Percentiles rank a stretch among this genome's conserved stretches.
Conservation (phyloP, 2,888 invertebrate species). For the Prosopocoilus inquinatus region DNA sequence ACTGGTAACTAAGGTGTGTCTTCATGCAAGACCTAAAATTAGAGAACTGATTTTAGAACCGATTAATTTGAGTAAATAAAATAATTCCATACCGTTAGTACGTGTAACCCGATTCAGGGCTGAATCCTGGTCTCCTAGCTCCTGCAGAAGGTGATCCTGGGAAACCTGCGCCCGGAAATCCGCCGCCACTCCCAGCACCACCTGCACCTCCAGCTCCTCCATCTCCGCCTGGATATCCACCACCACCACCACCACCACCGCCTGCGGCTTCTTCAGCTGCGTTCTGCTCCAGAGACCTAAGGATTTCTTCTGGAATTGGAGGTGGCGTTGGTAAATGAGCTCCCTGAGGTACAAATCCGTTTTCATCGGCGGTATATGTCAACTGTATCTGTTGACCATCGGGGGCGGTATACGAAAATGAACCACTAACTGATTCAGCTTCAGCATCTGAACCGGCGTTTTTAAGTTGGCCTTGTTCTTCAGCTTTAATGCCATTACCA, state of each 20-base stretch:
- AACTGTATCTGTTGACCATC: conserved; percentile 62
- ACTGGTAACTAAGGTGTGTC: neutral
- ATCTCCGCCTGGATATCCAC: conserved; percentile 27
- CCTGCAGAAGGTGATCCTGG: conserved; percentile 37
- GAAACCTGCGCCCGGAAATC: conserved; percentile 30
- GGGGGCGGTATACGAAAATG: conserved; percentile 63
- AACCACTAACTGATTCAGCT: conserved; percentile 58
- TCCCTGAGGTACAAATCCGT: conserved; percentile 62
- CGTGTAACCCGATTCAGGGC: conserved; percentile 51
- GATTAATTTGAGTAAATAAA: neutral
- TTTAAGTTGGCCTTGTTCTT: conserved; percentile 62
- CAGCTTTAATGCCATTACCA: conserved; percentile 62
- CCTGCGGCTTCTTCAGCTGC: conserved; percentile 51
- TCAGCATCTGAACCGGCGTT: conserved; percentile 59
- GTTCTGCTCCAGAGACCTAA: conserved; percentile 56
- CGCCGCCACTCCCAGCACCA: conserved; percentile 26
- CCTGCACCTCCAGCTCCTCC: conserved; percentile 29
- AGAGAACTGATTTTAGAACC: too few species aligned
- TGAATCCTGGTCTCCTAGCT: conserved; percentile 46
- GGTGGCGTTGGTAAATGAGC: conserved; percentile 63
- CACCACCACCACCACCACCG: conserved; percentile 29
- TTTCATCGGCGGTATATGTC: conserved; percentile 65
- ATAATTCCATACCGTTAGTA: conserved; percentile 40
- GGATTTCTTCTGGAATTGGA: conserved; percentile 65
- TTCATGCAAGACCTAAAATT: neutral